Conservation (phyloP, 2,888 invertebrate species). For the Mythimna pallens region DNA sequence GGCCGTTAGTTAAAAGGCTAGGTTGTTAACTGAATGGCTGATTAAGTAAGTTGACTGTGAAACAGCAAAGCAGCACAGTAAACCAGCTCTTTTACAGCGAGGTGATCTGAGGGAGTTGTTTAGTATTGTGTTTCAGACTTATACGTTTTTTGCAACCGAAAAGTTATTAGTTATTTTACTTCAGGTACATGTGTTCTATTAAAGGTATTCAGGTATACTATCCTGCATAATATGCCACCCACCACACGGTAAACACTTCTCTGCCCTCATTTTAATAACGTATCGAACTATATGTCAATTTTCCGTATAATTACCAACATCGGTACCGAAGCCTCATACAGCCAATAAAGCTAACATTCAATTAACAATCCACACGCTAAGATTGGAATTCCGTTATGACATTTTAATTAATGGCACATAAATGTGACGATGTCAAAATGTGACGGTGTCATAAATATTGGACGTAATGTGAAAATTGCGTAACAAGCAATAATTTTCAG, state of each 20-base stretch:
- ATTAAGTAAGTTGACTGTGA: no score
- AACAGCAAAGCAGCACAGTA: no score
- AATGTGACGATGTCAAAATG: constrained; percentile 21
- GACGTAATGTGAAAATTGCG: constrained; percentile 37
- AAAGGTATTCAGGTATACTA: background rate
- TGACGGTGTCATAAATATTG: constrained; percentile 26
- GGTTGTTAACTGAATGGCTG: no score
- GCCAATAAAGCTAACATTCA: constrained; percentile 44
- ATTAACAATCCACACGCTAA: constrained; percentile 50
- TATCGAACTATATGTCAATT: constrained; percentile 45
- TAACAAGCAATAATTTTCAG: constrained; percentile 38
- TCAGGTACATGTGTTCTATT: no score
- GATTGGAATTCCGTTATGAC: constrained; percentile 30
- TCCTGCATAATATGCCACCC: background rate
- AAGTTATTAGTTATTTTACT: no score
- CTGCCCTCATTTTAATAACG: constrained; percentile 30
- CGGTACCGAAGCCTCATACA: constrained; percentile 48
- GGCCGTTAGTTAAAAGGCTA: no score
- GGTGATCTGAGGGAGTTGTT: no score
- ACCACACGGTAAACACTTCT: background rate
- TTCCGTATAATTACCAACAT: constrained; percentile 53
- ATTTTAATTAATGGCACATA: constrained; percentile 53
- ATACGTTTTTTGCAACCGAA: no score
- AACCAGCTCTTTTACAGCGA: no score
- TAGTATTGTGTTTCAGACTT: no score